phyloP scores from a whole-genome alignment of 2,797 vertebrate species.

The Nannoperca australis region DNA sequence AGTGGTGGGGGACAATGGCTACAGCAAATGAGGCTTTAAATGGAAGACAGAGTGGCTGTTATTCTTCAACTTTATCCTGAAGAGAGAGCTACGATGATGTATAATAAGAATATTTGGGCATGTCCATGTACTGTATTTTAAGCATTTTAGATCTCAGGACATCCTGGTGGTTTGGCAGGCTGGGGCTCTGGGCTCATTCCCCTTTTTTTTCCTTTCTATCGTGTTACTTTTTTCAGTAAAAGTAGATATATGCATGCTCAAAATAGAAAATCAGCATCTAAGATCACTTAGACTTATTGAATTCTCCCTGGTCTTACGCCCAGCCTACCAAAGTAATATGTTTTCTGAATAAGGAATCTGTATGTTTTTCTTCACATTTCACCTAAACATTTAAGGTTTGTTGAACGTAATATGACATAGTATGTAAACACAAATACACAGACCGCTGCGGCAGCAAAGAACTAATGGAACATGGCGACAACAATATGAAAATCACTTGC shows the following conservation, averaged over 20 bases:
- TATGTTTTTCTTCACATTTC: slow-evolving; percentile 1
- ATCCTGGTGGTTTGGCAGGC: slow-evolving; percentile 11
- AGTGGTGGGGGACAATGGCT: slow-evolving; percentile 41
- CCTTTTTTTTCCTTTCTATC: neutral
- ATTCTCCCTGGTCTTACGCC: neutral
- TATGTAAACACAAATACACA: neutral
- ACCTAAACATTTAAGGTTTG: slow-evolving; percentile 12
- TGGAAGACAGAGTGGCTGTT: slow-evolving; percentile 57
- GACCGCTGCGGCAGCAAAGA: slow-evolving; percentile 8
- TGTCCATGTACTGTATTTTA: slow-evolving; percentile 10
- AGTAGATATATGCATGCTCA: slow-evolving; percentile 2
- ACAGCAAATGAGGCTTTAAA: slow-evolving; percentile 68
- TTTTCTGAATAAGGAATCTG: neutral
- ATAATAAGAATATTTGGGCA: slow-evolving; percentile 45
- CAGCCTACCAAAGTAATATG: neutral
- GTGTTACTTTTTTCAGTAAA: slow-evolving; percentile 7
- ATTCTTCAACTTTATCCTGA: slow-evolving; percentile 58
- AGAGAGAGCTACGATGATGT: slow-evolving; percentile 29
- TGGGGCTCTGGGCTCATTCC: neutral
- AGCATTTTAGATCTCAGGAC: slow-evolving; percentile 34
- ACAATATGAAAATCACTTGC: slow-evolving; percentile 19
- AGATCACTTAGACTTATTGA: slow-evolving; percentile 20
- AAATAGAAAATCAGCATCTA: slow-evolving; percentile 18
- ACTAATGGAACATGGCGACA: neutral
- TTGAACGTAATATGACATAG: neutral